Conservation (phyloP, 2,797 vertebrate genomes). For the Sebastes ruberrimus region DNA sequence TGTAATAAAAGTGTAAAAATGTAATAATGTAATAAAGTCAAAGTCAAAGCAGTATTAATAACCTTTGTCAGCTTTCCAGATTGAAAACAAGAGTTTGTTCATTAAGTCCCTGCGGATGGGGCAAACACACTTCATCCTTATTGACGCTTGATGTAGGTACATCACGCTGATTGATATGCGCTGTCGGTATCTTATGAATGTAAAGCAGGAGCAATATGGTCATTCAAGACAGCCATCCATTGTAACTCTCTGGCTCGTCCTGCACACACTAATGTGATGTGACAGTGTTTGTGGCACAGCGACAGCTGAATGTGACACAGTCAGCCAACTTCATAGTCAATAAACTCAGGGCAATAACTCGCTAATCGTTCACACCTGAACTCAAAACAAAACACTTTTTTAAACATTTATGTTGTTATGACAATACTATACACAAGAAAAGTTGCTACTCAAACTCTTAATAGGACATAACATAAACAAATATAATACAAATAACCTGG, state of each 20-base stretch:
- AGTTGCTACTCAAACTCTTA: slow-evolving; percentile 19
- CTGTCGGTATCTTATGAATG: slow-evolving; percentile 34
- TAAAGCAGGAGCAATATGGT: slow-evolving; percentile 51
- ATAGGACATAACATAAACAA: slow-evolving; percentile 54
- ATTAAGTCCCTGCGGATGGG: slow-evolving; percentile 16
- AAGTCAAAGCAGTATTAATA: slow-evolving; percentile 62
- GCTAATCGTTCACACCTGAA: slow-evolving; percentile 3
- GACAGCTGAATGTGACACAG: slow-evolving; percentile 33
- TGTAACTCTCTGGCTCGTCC: slow-evolving; percentile 32
- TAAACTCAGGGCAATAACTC: slow-evolving; percentile 24
- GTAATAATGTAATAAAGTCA: slow-evolving; percentile 56
- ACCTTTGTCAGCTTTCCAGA: slow-evolving; percentile 55
- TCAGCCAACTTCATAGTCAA: slow-evolving; percentile 43
- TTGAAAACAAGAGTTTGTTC: slow-evolving; percentile 49
- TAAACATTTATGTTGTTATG: slow-evolving; percentile 34
- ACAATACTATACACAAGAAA: slow-evolving; percentile 44
- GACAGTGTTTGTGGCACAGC: slow-evolving; percentile 41
- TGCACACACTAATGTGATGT: slow-evolving; percentile 49
- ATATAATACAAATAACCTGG: slow-evolving; percentile 51
- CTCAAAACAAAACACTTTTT: slow-evolving; percentile 22
- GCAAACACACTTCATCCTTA: slow-evolving; percentile 37
- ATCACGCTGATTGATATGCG: slow-evolving; percentile 58
- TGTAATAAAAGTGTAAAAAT: slow-evolving; percentile 40
- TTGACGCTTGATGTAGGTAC: slow-evolving; percentile 31
- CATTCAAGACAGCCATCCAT: slow-evolving; percentile 25